Base-by-base conservation (phyloP, 2,113 vertebrate genomes). In the Pygoscelis adeliae region DNA sequence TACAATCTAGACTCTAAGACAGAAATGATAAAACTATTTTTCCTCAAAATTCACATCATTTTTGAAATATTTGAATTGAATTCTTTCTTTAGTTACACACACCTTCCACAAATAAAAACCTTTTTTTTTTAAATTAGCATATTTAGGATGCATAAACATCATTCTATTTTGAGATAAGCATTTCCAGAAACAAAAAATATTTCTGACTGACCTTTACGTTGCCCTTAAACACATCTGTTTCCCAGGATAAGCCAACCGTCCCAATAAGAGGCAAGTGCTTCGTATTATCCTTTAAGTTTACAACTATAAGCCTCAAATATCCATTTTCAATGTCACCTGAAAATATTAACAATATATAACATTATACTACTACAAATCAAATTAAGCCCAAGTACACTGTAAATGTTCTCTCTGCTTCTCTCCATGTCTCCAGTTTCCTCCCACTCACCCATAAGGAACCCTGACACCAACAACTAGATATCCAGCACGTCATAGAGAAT, bases 251-350 rank as follows among this genome's bases (percentile, higher is more conserved):
- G 34, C 97, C 97, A 74, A 97, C 67, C 71, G 96, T 98, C 65
- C 98, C 98, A 93, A 49, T 42, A 79, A 99, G 87, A 87, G 98
- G 98, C 12, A 98, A 78, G 46, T 98, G 98, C 36, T 98, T 97
- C 4, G 56, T 86, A 46, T 84, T 96, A 53, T 98, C 97, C 53
- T 97, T 95, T 38, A 96, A 83, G 89, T 71, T 97, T 94, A 98
- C 92, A 53, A 90, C 98, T 46, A 72, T 40, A 38, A 99, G 89
- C 79, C 87, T 98, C 94, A 98, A 67, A 47, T 98, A 98, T 63
- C 98, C 98, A 93, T 98, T 93, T 89, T 96, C 96, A 94, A 98
- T 96, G 59, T 94, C 94, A 69, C 70, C 98, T 99, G 97, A 66
- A 98, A 98, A 91, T 50, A 93, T 7, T 34, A 91, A 91, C 21